Conservation (phyloP, 1,140 invertebrate genomes). For the Adoxophyes honmai region DNA sequence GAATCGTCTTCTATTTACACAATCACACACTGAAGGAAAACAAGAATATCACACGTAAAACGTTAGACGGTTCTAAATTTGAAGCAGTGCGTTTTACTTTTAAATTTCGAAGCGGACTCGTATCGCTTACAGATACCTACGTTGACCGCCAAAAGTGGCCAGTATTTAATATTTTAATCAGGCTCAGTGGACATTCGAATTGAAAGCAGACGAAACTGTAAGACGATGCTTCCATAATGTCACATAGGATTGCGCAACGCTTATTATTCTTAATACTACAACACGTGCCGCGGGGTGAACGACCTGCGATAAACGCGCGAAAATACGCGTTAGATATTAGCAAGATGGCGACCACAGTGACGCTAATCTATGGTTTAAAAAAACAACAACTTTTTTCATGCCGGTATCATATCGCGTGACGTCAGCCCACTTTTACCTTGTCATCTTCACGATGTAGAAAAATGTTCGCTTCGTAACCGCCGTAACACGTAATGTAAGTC, state of each 20-base stretch:
- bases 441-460: too few relatives aligned
- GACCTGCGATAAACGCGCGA: slow-evolving; percentile 10
- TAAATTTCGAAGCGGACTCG: too few relatives aligned
- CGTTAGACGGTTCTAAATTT: too few relatives aligned
- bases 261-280: slow-evolving; percentile 1
- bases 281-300: slow-evolving; percentile 6
- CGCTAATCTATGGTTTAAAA: slow-evolving; percentile 4
- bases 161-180: neutral
- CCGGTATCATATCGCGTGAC: neutral
- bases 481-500: too few relatives aligned
- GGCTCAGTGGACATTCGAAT: neutral
- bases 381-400: neutral
- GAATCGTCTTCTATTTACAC: too few relatives aligned
- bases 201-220: neutral
- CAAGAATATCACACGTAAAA: too few relatives aligned
- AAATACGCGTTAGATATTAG: slow-evolving; percentile 8
- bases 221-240: slow-evolving; percentile 1
- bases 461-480: too few relatives aligned
- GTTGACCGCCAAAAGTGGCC: neutral
- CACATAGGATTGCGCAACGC: slow-evolving; percentile 8
- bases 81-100: too few relatives aligned
- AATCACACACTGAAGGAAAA: too few relatives aligned
- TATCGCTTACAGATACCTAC: too few relatives aligned
- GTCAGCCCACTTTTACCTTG: too few relatives aligned
- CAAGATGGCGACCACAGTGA: slow-evolving; percentile 6